phyloP scores from a whole-genome alignment of 2,888 invertebrate species.

The Allolobophora icterica region DNA sequence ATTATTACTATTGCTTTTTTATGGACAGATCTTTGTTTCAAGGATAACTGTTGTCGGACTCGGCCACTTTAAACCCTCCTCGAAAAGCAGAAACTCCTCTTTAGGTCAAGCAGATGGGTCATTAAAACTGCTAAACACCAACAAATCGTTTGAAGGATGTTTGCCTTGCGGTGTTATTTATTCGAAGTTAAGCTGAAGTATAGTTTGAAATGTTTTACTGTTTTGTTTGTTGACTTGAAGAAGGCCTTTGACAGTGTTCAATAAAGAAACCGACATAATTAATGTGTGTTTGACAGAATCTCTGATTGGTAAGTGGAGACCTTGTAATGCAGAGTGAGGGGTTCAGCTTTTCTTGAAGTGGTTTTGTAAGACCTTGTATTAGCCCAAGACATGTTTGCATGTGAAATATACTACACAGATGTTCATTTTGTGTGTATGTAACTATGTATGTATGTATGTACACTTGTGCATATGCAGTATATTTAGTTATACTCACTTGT shows the following conservation, averaged over 20 bases:
- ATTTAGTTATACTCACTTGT: no score
- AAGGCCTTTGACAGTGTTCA: not conserved
- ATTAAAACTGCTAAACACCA: not conserved
- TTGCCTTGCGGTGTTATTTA: not conserved
- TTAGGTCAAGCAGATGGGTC: not conserved
- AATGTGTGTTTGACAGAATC: not conserved
- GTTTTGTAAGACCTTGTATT: not conserved
- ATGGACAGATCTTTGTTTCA: no score
- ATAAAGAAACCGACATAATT: not conserved
- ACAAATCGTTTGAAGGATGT: not conserved
- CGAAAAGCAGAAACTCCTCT: no score
- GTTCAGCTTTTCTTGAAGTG: not conserved
- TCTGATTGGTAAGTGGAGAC: not conserved
- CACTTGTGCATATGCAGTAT: no score
- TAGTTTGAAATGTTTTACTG: not conserved
- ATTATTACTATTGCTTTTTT: no score
- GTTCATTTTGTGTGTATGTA: no score
- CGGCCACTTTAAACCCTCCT: no score
- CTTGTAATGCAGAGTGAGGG: not conserved
- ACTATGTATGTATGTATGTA: no score
- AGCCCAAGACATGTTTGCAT: not conserved
- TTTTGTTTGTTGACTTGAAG: not conserved
- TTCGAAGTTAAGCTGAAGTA: not conserved
- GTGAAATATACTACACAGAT: no score
- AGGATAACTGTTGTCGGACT: no score